phyloP scores from a whole-genome alignment of 2,797 vertebrate species.

The Hippocampus kuda region DNA sequence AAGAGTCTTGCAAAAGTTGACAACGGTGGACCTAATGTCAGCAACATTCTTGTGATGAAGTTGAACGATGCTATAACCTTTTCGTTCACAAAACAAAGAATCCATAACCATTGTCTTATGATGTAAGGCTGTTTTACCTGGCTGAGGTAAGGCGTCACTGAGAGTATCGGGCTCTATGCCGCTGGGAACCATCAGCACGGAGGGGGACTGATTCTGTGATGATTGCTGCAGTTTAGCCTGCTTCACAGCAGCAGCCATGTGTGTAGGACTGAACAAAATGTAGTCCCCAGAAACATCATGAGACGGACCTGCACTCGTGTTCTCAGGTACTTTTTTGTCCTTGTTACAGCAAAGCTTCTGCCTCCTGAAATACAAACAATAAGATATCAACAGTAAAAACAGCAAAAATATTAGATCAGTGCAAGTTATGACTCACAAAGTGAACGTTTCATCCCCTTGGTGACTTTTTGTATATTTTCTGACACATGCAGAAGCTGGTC shows the following conservation, averaged over 20 bases:
- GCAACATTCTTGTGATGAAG: no score
- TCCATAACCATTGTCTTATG: not conserved
- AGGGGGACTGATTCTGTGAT: constrained; percentile 44
- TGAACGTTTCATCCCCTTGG: constrained; percentile 16
- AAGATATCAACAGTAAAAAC: not conserved
- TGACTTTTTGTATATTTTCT: constrained; percentile 10
- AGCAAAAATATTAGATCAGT: not conserved
- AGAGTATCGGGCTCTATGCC: constrained; percentile 67
- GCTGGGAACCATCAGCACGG: constrained; percentile 75
- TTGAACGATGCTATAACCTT: not conserved
- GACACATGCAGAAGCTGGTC: constrained; percentile 3
- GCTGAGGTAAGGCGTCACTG: constrained; percentile 41
- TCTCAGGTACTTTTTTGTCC: constrained; percentile 7
- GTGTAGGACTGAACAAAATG: constrained; percentile 70
- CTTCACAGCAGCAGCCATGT: constrained; percentile 42
- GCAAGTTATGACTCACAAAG: constrained; percentile 30
- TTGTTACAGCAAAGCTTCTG: not conserved
- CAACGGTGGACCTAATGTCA: no score
- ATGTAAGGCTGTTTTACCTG: constrained; percentile 28
- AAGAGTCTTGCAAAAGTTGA: no score
- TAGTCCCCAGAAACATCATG: constrained; percentile 49
- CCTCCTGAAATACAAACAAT: constrained; percentile 7
- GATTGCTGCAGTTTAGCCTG: constrained; percentile 43
- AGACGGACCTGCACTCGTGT: constrained; percentile 17
- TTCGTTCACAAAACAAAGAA: not conserved